phyloP scores from a whole-genome alignment of 2,888 invertebrate genomes.

The Meganola albula region DNA sequence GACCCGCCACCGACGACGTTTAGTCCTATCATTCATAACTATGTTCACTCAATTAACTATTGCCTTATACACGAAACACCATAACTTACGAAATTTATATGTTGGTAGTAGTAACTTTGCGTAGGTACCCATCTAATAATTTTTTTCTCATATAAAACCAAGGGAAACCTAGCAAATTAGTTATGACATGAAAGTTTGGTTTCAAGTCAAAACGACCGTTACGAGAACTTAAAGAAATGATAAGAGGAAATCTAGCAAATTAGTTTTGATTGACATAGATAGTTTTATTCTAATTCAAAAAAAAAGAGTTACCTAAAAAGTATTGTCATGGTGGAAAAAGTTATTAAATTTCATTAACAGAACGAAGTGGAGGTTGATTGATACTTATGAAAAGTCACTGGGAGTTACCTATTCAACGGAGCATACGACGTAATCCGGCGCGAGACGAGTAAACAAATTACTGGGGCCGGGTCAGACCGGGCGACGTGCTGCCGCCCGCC shows the following conservation, averaged over 20 bases:
- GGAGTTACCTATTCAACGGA: slow-evolving; percentile 69
- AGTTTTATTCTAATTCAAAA: no score
- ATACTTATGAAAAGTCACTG: slow-evolving; percentile 52
- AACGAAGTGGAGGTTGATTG: slow-evolving; percentile 29
- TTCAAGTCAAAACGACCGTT: no score
- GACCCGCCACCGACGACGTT: slow-evolving; percentile 45
- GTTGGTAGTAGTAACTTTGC: no score
- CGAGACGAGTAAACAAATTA: slow-evolving; percentile 75
- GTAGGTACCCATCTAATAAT: no score
- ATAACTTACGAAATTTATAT: slow-evolving; percentile 16
- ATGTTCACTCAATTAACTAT: slow-evolving; percentile 57
- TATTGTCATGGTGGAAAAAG: slow-evolving; percentile 10
- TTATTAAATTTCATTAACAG: slow-evolving; percentile 27
- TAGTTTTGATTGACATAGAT: no score
- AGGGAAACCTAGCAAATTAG: no score
- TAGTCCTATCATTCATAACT: slow-evolving; percentile 56
- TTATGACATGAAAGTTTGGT: no score
- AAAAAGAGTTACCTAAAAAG: no score
- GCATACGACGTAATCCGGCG: slow-evolving; percentile 71
- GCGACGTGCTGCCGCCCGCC: slow-evolving; percentile 51
- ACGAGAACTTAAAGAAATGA: no score
- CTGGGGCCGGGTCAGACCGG: slow-evolving; percentile 51
- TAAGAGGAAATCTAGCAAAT: no score
- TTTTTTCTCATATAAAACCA: no score
- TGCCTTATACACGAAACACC: slow-evolving; percentile 33